Evolutionary conservation across 2,113 vertebrate species (phyloP).

Genomic region (Eidolon helvum): DNA sequence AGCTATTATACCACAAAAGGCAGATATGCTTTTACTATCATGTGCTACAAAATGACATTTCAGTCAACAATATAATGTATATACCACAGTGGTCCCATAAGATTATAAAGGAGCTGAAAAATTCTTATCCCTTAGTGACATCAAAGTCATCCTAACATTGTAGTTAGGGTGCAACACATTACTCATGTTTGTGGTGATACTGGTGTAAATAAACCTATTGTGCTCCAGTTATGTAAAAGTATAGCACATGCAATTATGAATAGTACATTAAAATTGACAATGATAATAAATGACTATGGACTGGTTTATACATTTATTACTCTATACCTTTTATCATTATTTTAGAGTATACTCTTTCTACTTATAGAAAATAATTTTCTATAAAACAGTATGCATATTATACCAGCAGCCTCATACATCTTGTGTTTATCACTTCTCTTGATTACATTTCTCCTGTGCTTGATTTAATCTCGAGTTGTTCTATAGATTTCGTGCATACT

Average conservation of each 20-base stretch:
- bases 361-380: background rate
- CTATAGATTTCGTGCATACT: too few relatives aligned
- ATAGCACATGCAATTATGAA: background rate
- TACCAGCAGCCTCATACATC: background rate
- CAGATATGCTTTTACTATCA: background rate
- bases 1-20: background rate
- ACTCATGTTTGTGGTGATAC: background rate
- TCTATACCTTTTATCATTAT: background rate
- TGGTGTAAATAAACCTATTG: background rate
- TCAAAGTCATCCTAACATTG: background rate
- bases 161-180: background rate
- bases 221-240: background rate
- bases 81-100: background rate
- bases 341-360: background rate
- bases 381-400: background rate
- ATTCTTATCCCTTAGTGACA: background rate
- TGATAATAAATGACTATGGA: background rate
- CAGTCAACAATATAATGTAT: too few relatives aligned
- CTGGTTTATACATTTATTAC: background rate
- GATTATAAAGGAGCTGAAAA: background rate
- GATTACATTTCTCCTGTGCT: background rate
- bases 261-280: background rate
- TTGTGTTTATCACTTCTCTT: background rate
- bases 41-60: background rate
- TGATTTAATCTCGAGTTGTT: background rate